Conservation (phyloP, 2,797 vertebrate species). For the Manis javanica region DNA sequence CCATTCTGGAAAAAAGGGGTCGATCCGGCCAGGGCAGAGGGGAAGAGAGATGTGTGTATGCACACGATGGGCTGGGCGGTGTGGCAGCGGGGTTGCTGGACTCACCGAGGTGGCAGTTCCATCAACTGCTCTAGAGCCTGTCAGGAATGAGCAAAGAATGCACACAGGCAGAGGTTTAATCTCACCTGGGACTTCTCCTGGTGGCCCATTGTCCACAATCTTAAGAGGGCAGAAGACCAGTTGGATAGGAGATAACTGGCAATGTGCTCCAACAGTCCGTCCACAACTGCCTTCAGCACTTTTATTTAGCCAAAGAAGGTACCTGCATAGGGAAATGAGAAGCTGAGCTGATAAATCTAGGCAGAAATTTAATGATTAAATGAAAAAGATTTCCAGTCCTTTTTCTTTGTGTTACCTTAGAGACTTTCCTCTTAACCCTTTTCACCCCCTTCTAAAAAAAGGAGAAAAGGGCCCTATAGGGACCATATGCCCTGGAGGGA, state of each 20-base stretch:
- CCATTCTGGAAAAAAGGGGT: slow-evolving; percentile 59
- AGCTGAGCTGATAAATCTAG: slow-evolving; percentile 42
- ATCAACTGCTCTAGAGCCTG: neutral
- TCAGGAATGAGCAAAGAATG: neutral
- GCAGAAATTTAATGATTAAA: slow-evolving; percentile 53
- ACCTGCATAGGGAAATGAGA: neutral
- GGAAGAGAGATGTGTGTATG: slow-evolving; percentile 4
- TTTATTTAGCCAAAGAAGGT: slow-evolving; percentile 12
- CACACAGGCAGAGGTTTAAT: slow-evolving; percentile 20
- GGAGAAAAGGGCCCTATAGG: neutral
- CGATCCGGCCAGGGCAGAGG: slow-evolving; percentile 16
- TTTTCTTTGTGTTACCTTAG: slow-evolving; percentile 31
- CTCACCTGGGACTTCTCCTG: slow-evolving; percentile 34
- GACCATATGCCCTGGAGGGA: slow-evolving; percentile 13
- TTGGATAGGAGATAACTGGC: neutral
- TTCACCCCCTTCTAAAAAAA: neutral
- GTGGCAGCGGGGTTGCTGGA: neutral
- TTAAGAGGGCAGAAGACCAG: slow-evolving; percentile 6
- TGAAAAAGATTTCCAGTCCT: neutral
- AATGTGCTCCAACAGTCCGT: neutral
- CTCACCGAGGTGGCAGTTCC: neutral
- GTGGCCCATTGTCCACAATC: neutral
- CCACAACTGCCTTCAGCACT: slow-evolving; percentile 23
- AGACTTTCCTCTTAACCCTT: neutral
- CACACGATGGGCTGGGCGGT: neutral